Base-by-base conservation (phyloP, 2,113 vertebrate genomes). In the Oncorhynchus masou region DNA sequence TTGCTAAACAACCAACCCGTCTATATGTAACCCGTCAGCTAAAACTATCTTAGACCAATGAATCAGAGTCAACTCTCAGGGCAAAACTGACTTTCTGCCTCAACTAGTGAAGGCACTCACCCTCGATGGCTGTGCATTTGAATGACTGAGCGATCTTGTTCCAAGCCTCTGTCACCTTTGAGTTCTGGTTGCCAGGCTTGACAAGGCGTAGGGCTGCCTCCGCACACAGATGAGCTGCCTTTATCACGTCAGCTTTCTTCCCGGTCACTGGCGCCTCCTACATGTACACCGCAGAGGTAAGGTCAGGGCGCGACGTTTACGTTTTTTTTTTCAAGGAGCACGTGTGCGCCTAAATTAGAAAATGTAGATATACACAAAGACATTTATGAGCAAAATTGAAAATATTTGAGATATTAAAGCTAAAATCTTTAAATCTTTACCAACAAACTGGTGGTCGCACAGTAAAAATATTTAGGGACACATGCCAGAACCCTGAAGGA, bases 131-230 rank as follows among this genome's bases (percentile, higher is more conserved):
- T 0, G 94, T 94, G 92, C 98, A 99, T 86, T 99, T 98, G 88
- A 99, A 99, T 57, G 97, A 96, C 84, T 98, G 96, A 22, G 97
- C 95, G 22, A 99, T 98, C 93, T 98, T 99, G 92, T 97, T 99
- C 97, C 97, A 99, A 62, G 96, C 96, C 70, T 99, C 96, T 54
- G 98, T 99, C 87, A 99, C 96, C 91, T 99, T 96, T n/a, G 96
- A 92, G 91, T 99, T 99, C 98, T 99, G 96, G 80, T 98, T 98
- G 49, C 98, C 98, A n/a, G 98, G 97, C 84, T 99, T 99, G 74
- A 99, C 98, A 57, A 99, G 90, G 57, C 97, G 96, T 75, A 99
- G 90, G 6, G 98, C 98, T 2, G 98, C 98, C 86, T 99, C 98
- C 1, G 96, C 96, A 69, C 98, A 99, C 48, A 99, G 94, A 70